Evolutionary conservation across 2,113 vertebrate genomes (phyloP).

Genomic region (Lipophrys pholis): DNA sequence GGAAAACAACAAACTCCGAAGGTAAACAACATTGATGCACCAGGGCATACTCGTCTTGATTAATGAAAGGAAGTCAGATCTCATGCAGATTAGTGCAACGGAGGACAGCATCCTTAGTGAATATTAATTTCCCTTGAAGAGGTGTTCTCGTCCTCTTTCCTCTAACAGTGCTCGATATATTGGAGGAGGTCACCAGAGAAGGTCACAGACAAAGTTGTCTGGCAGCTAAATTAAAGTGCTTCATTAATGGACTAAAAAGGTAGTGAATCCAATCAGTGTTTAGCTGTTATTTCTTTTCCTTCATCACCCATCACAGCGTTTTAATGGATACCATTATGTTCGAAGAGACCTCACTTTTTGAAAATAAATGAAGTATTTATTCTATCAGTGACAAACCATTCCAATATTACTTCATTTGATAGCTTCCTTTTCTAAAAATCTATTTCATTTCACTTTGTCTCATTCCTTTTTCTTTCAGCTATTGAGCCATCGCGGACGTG

Average conservation of each 20-base stretch:
- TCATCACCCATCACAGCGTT: conserved; percentile 30
- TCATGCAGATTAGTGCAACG: conserved; percentile 77
- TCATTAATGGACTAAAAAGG: conserved; percentile 70
- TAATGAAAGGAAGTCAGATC: conserved; percentile 82
- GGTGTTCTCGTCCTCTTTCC: conserved; percentile 60
- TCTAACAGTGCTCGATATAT: conserved; percentile 66
- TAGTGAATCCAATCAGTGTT: conserved; percentile 68
- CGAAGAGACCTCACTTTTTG: conserved; percentile 22
- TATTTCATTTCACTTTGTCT: background rate
- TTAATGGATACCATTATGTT: conserved; percentile 58
- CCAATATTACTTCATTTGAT: background rate
- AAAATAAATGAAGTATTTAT: conserved; percentile 44
- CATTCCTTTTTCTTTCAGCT: background rate
- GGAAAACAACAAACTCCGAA: conserved; percentile 75
- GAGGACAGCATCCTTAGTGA: conserved; percentile 72
- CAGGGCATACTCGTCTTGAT: conserved; percentile 76
- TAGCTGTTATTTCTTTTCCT: conserved; percentile 46
- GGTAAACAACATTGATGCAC: conserved; percentile 74
- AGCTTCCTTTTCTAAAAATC: background rate
- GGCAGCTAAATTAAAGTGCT: conserved; percentile 72
- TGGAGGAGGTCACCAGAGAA: conserved; percentile 68
- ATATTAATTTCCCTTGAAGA: conserved; percentile 80
- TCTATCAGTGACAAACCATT: conserved; percentile 5
- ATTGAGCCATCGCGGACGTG: too few relatives aligned
- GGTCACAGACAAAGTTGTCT: conserved; percentile 73